Evolutionary conservation across 2,797 vertebrate species (phyloP).

Genomic region (Chelmon rostratus): DNA sequence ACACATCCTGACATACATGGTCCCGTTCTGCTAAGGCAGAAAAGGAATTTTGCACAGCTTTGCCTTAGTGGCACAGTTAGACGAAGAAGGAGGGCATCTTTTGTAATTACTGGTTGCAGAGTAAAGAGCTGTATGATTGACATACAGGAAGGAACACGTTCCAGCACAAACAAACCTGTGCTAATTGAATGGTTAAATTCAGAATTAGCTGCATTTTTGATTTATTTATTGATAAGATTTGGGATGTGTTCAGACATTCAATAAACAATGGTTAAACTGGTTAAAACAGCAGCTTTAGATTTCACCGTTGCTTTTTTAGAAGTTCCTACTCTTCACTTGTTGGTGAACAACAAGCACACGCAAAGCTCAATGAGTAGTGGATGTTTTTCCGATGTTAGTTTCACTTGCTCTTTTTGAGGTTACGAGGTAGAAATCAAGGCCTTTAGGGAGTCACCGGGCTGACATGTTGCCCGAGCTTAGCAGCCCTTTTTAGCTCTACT

Average conservation of each 20-base stretch:
- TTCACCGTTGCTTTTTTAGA: background rate
- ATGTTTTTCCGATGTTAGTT: slow-evolving; percentile 35
- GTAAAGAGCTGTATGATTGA: slow-evolving; percentile 19
- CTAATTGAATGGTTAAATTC: slow-evolving; percentile 5
- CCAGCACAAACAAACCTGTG: slow-evolving; percentile 16
- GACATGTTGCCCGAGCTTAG: slow-evolving; percentile 74
- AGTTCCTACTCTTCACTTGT: background rate
- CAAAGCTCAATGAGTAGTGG: background rate
- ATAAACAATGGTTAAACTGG: slow-evolving; percentile 6
- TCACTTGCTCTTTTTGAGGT: slow-evolving; percentile 47
- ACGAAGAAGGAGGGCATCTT: slow-evolving; percentile 15
- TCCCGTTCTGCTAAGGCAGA: too few species aligned
- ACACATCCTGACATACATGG: background rate
- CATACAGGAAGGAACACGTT: slow-evolving; percentile 16
- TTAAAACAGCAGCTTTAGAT: background rate
- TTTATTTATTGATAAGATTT: background rate
- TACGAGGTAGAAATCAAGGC: slow-evolving; percentile 61
- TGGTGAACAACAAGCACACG: background rate
- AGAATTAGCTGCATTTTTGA: background rate
- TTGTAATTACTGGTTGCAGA: slow-evolving; percentile 7
- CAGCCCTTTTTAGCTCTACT: slow-evolving; percentile 74
- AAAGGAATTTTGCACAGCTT: slow-evolving; percentile 1
- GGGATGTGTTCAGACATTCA: slow-evolving; percentile 14
- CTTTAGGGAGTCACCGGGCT: slow-evolving; percentile 75
- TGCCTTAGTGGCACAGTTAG: slow-evolving; percentile 12